Evolutionary conservation across 2,797 vertebrate genomes (phyloP).

Genomic region (Eulemur mongoz): DNA sequence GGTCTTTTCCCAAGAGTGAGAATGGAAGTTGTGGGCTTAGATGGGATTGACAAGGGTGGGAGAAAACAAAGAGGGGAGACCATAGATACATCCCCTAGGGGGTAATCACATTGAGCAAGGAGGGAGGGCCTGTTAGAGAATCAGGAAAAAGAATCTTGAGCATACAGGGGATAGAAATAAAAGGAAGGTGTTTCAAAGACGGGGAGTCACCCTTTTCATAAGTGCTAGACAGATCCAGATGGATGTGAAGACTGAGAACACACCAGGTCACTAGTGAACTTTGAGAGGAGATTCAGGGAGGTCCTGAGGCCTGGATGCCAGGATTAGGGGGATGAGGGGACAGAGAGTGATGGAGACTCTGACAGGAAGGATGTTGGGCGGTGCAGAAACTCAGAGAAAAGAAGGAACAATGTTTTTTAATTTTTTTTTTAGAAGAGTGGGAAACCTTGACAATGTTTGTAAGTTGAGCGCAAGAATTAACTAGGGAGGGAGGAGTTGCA

Average conservation of each 20-base stretch:
- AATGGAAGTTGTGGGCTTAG: not conserved
- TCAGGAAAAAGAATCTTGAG: not conserved
- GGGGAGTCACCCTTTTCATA: not conserved
- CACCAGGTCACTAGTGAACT: not conserved
- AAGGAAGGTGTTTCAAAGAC: not conserved
- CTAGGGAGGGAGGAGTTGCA: not conserved
- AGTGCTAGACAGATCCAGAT: not conserved
- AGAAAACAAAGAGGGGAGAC: not conserved
- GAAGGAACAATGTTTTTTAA: not conserved
- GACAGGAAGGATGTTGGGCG: not conserved
- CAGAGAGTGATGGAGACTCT: not conserved
- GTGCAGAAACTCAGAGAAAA: not conserved
- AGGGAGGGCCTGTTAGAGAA: not conserved
- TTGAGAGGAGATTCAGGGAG: not conserved
- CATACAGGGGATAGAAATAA: not conserved
- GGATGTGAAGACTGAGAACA: not conserved
- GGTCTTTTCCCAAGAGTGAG: not conserved
- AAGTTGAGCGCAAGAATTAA: not conserved
- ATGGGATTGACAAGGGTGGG: too few species aligned
- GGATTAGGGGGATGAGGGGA: not conserved
- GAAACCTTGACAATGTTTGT: not conserved
- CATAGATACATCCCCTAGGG: not conserved
- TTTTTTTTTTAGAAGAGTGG: not conserved
- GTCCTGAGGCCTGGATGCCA: not conserved
- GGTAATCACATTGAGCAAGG: not conserved